Evolutionary conservation across 92 coral and sea anemone species (phyloP), one percentile per base, ranked within the genome.

Genomic region (Parazoanthus darwini): DNA sequence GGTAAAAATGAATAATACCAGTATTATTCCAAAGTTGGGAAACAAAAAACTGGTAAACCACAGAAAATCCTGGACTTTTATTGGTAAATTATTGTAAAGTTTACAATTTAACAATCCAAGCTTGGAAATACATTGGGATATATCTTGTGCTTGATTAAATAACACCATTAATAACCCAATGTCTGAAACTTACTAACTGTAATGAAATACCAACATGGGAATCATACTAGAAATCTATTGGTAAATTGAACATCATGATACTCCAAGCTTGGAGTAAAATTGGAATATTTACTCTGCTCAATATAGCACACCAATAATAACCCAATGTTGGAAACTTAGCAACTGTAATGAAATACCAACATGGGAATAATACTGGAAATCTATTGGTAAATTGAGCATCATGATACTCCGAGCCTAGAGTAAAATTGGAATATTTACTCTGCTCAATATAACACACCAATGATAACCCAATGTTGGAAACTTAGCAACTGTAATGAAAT

Each of bases 1-100:
- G 86, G 86, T 82, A 59, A 82, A 66, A 39, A 82, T 43, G 75
- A 65, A 8, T 29, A 82, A 63, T 80, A 80, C 63, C 85, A 80
- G 46, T 86, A 72, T 74, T 86, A 75, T 75, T 86, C 82, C 89
- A 86, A 86, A 67, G 68, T 35, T 86, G 89, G 89, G 56, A 75
- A 75, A 54, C 70, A 18, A 63, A 25, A 63, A 54, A 81, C 4
- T 72, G 33, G 38, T 10, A 71, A 71, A 71, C 35, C 76, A 71
- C 15, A 72, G 35, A 23, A 33, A 72, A 72, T n/a, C 15, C 37
- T 72, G 77, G 77, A 72, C 14, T 72, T 72, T 72, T 72, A 72
- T n/a, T 72, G 77, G 77, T 23, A 72, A 1, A 72, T 6, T 72
- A 4, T n/a, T 72, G 77, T 16, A 72, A 72, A 72, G 5, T 72